These are phyloP conservation scores for Aradophagus sp. DNA, from an alignment of 1,140 invertebrate genomes.

Conservation along the genomic window DNA sequence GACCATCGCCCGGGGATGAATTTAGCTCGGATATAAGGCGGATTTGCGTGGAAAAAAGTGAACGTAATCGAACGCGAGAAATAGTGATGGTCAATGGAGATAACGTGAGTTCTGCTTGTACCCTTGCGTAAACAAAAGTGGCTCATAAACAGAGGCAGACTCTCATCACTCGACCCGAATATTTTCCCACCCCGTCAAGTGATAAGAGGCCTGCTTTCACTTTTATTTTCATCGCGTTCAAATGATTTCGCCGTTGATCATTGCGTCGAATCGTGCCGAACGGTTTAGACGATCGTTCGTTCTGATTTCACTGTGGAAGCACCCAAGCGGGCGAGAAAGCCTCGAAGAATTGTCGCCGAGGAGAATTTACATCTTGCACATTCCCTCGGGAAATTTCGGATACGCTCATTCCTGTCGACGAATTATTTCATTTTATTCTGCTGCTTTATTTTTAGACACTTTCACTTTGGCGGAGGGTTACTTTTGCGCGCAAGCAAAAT, in stretches of 20 bases:
- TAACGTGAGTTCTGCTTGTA: no score
- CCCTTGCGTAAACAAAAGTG: conserved; percentile 35
- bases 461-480: conserved; percentile 57
- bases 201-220: no score
- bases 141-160: conserved; percentile 24
- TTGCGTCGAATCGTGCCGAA: conserved; percentile 13
- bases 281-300: conserved; percentile 25
- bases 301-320: conserved; percentile 52
- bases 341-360: conserved; percentile 30
- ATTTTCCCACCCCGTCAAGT: no score
- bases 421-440: conserved; percentile 59
- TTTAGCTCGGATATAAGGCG: conserved; percentile 10
- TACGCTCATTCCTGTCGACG: conserved; percentile 56
- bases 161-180: conserved; percentile 40
- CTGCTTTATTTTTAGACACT: conserved; percentile 59
- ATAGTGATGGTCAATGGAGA: no score
- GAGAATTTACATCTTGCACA: conserved; percentile 48
- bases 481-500: conserved; percentile 51
- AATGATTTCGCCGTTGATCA: no score
- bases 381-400: conserved; percentile 55
- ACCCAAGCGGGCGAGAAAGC: conserved; percentile 28
- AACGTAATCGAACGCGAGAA: conserved; percentile 2
- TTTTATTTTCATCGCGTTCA: no score
- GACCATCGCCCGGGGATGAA: conserved; percentile 23
- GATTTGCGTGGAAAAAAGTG: conserved; percentile 17